Evolutionary conservation across 2,797 vertebrate species (phyloP).

Genomic region (Aselliscus stoliczkanus): DNA sequence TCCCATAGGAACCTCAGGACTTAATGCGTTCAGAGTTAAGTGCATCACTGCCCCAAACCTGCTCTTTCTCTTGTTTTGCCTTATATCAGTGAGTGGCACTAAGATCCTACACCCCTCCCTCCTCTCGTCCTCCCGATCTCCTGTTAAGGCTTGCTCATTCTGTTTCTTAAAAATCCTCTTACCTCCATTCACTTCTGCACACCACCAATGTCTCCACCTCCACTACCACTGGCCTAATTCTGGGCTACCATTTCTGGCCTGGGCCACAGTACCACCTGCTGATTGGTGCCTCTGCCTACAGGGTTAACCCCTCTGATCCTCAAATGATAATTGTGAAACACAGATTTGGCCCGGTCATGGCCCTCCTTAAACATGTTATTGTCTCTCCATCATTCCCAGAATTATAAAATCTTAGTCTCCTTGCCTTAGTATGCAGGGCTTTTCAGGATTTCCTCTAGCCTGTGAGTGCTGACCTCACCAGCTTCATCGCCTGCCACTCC

Average conservation of each 20-base stretch:
- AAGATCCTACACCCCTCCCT: not conserved
- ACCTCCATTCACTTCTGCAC: not conserved
- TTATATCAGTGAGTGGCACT: not conserved
- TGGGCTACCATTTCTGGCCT: not conserved
- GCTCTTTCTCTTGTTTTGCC: not conserved
- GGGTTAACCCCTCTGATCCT: not conserved
- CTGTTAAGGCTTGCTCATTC: not conserved
- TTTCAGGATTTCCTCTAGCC: not conserved
- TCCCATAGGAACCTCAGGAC: not conserved
- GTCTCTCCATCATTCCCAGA: not conserved
- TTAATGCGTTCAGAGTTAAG: not conserved
- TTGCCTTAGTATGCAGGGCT: not conserved
- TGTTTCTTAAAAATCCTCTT: not conserved
- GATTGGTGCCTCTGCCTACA: not conserved
- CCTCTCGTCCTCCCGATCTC: not conserved
- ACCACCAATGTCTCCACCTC: not conserved
- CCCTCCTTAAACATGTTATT: not conserved
- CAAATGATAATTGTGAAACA: not conserved
- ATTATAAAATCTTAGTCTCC: not conserved
- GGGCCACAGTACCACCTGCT: not conserved
- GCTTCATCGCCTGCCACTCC: not conserved
- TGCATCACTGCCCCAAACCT: not conserved
- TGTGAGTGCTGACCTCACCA: not conserved
- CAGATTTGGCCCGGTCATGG: not conserved
- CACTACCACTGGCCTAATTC: not conserved